Evolutionary conservation across 2,113 vertebrate genomes (phyloP), one percentile per base, ranked within the genome.

Genomic region (Falcunculus frontatus): DNA sequence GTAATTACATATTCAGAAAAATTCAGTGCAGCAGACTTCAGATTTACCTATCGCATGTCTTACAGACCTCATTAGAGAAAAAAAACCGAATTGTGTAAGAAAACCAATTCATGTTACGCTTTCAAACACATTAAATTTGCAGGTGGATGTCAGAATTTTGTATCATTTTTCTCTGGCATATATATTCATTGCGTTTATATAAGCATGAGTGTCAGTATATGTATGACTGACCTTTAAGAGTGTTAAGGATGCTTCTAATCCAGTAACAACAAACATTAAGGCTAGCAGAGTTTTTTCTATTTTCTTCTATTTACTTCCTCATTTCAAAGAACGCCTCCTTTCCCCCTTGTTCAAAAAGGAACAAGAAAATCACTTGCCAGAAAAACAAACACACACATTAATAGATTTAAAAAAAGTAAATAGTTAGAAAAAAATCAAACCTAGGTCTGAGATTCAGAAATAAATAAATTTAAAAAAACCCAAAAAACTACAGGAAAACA

Each of bases 1-100:
- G 56, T 72, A 96, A 85, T 93, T 92, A 30, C 27, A 59, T 64
- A 79, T 46, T 90, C 65, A 84, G 55, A 87, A 92, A 94, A 93
- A 70, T 7, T 50, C 62, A 69, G 32, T 41, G 50, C 46, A 65
- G 41, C 41, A 75, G 73, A 47, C 69, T 93, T 86, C 20, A 81
- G 52, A 70, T 85, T 85, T 93, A 72, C 69, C 39, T 82, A 87
- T 80, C 35, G 10, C 12, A 69, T 35, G 50, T 75, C 18, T 84
- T 72, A 78, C 23, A 90, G 69, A 70, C 57, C 26, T 70, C 47
- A 78, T 59, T 65, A 82, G 42, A 19, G 11, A 19, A 55, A 57
- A 46, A 42, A 83, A 27, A 2, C n/a, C n/a, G 4, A 52, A 69
- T 42, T n/a, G 18, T n/a, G 5, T 81, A 32, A 46, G 62, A 67